phyloP scores from a whole-genome alignment of 2,797 vertebrate genomes.

The Hoplostethus atlanticus region DNA sequence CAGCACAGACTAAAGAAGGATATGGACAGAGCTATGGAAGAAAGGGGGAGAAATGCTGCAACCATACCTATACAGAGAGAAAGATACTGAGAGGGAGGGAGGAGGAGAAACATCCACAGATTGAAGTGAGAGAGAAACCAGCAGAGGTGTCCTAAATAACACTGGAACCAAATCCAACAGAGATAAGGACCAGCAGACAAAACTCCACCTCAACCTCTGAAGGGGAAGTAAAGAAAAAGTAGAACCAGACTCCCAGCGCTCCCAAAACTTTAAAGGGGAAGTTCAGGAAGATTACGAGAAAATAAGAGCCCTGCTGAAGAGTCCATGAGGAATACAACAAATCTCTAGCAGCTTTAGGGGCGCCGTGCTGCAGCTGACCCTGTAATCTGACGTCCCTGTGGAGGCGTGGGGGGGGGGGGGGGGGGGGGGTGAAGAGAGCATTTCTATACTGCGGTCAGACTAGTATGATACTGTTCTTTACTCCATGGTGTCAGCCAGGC shows the following conservation, averaged over 20 bases:
- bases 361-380: no score
- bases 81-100: slow-evolving; percentile 11
- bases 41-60: not conserved
- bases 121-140: slow-evolving; percentile 30
- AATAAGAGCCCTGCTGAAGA: not conserved
- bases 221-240: not conserved
- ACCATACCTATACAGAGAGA: not conserved
- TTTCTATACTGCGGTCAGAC: no score
- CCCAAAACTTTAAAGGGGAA: slow-evolving; percentile 24
- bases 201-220: slow-evolving; percentile 12
- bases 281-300: slow-evolving; percentile 13
- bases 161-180: slow-evolving; percentile 50
- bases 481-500: no score
- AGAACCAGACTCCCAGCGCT: not conserved
- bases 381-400: no score
- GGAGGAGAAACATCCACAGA: not conserved
- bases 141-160: slow-evolving; percentile 8
- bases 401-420: no score
- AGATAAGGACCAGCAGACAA: slow-evolving; percentile 28
- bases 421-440: no score
- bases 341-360: not conserved
- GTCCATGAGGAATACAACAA: not conserved
- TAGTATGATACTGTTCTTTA: no score
- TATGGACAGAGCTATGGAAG: no score
- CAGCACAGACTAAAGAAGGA: no score